These are phyloP conservation scores for Drosophila pandora DNA, from an alignment of 1,140 invertebrate species.

Conservation along the genomic window DNA sequence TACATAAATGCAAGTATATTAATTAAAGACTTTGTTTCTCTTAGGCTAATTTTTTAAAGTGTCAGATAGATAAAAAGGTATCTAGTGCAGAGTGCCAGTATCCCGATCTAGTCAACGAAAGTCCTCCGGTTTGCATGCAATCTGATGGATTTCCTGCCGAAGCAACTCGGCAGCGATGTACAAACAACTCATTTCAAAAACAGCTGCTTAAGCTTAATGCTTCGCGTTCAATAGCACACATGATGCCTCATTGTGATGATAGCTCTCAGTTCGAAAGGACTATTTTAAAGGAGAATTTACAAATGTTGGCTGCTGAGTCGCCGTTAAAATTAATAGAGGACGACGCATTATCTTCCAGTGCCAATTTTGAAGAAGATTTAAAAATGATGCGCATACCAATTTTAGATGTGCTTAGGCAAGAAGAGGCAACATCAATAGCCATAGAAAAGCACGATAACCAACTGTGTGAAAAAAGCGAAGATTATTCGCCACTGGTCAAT, in stretches of 20 bases:
- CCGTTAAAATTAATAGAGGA: conserved; percentile 61
- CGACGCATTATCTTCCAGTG: conserved; percentile 33
- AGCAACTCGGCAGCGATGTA: not conserved
- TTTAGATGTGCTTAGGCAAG: conserved; percentile 15
- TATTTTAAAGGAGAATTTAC: conserved; percentile 42
- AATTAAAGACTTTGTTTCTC: not conserved
- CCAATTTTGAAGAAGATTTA: conserved; percentile 57
- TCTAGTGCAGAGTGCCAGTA: not conserved
- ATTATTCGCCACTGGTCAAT: not conserved
- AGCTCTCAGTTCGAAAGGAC: conserved; percentile 24
- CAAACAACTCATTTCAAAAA: conserved; percentile 45
- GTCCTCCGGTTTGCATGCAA: conserved; percentile 51
- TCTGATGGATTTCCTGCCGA: not conserved
- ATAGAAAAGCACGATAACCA: not conserved
- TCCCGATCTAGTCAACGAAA: conserved; percentile 51
- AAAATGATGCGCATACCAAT: conserved; percentile 53
- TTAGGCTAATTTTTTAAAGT: conserved; percentile 35
- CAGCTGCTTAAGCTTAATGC: conserved; percentile 58
- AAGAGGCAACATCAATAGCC: not conserved
- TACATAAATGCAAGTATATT: conserved; percentile 4
- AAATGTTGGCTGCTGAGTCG: conserved; percentile 65
- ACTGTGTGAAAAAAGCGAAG: not conserved
- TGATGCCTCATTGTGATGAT: conserved; percentile 21
- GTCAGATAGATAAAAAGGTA: conserved; percentile 3
- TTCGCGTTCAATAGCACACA: conserved; percentile 13